Conservation (phyloP, 2,113 vertebrate genomes). For the Paradoxurus hermaphroditus region DNA sequence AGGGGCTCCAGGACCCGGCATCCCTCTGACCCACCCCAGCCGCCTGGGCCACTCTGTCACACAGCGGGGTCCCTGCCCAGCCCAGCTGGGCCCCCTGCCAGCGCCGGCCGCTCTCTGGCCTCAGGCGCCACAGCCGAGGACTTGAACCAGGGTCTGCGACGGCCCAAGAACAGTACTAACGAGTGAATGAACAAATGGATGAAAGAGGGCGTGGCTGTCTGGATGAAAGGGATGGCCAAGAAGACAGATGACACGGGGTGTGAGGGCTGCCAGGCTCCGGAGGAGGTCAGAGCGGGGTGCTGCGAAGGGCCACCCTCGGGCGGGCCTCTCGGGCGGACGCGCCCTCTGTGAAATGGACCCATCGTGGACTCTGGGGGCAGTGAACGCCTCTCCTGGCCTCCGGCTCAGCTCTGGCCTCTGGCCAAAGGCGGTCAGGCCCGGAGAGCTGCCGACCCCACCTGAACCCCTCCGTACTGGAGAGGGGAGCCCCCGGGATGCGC, state of each 20-base stretch:
- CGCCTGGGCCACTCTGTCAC: background rate
- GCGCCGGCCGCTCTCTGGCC: background rate
- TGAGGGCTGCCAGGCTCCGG: background rate
- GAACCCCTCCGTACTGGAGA: background rate
- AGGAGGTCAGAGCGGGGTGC: background rate
- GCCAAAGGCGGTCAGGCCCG: background rate
- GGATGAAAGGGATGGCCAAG: background rate
- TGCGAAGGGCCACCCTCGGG: background rate
- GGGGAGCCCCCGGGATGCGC: too few species aligned
- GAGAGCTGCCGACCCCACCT: too few species aligned
- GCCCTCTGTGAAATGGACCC: background rate
- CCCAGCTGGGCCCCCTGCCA: background rate
- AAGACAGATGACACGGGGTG: background rate
- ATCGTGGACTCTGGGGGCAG: fast-evolving
- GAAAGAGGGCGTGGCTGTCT: too few species aligned
- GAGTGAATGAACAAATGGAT: background rate
- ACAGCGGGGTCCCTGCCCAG: background rate
- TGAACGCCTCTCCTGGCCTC: fast-evolving
- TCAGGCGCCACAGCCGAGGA: fast-evolving
- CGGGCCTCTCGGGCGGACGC: background rate
- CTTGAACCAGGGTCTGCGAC: background rate
- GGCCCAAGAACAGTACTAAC: background rate
- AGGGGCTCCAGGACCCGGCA: background rate
- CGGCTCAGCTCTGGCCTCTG: background rate
- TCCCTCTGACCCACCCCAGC: background rate